Conservation (phyloP, 1,140 invertebrate species). For the Caenorhabditis brenneri region DNA sequence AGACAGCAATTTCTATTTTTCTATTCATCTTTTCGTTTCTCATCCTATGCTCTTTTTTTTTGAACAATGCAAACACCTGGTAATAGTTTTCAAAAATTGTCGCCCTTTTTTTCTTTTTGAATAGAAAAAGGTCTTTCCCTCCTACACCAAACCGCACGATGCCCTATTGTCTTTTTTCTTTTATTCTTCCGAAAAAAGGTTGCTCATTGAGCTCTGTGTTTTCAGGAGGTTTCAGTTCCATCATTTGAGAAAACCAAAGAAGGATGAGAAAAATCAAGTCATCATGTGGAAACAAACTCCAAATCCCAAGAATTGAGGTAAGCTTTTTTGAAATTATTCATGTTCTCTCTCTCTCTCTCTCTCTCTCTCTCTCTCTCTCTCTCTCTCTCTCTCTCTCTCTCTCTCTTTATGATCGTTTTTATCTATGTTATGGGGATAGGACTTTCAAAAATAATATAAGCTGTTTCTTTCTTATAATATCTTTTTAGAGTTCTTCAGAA, state of each 20-base stretch:
- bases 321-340: background rate
- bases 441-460: no score
- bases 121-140: background rate
- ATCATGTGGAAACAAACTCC: background rate
- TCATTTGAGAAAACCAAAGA: background rate
- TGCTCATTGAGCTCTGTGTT: slow-evolving; percentile 1
- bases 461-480: no score
- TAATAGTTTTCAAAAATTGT: background rate
- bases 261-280: slow-evolving; percentile 25
- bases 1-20: no score
- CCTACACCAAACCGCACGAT: background rate
- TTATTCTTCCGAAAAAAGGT: background rate
- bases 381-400: no score
- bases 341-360: no score
- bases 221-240: background rate
- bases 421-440: no score
- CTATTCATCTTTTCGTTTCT: no score
- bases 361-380: no score
- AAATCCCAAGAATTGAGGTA: slow-evolving; percentile 12
- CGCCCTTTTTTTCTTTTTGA: background rate
- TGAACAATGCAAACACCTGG: background rate
- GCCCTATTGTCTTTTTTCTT: background rate
- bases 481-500: no score
- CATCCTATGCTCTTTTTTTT: no score
- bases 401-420: no score